A percentile compares a stretch with the other conserved stretches of the same genome.
phyloP scores from a whole-genome alignment of 2,113 vertebrate genomes.

The Benitochromis conjunctus region DNA sequence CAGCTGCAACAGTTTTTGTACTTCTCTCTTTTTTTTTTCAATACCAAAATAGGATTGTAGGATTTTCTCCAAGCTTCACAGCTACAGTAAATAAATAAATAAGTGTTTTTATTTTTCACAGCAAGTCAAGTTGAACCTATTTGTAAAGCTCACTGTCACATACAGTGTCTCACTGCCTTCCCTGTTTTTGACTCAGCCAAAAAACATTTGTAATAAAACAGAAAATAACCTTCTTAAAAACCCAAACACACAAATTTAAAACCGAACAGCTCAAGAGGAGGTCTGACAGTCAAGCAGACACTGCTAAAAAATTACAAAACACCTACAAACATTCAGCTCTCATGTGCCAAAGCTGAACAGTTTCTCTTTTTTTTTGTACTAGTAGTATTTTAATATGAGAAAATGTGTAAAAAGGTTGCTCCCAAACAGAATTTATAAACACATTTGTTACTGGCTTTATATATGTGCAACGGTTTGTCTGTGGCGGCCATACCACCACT shows the following conservation, averaged over 20 bases:
- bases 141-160: background rate
- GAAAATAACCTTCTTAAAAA: background rate
- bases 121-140: background rate
- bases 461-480: no score
- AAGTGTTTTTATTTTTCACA: background rate
- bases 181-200: background rate
- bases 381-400: background rate
- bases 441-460: background rate
- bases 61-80: background rate
- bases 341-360: background rate
- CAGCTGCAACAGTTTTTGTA: background rate
- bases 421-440: background rate
- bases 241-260: background rate
- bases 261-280: background rate
- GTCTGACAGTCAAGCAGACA: background rate
- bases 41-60: background rate
- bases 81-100: background rate
- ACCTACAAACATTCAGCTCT: background rate
- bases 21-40: background rate
- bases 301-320: background rate
- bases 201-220: background rate
- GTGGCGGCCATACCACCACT: no score
- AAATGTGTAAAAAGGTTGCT: background rate
- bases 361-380: background rate
- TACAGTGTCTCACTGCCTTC: background rate